Evolutionary conservation across 2,888 invertebrate genomes (phyloP).

Genomic region (Drymonia ruficornis): DNA sequence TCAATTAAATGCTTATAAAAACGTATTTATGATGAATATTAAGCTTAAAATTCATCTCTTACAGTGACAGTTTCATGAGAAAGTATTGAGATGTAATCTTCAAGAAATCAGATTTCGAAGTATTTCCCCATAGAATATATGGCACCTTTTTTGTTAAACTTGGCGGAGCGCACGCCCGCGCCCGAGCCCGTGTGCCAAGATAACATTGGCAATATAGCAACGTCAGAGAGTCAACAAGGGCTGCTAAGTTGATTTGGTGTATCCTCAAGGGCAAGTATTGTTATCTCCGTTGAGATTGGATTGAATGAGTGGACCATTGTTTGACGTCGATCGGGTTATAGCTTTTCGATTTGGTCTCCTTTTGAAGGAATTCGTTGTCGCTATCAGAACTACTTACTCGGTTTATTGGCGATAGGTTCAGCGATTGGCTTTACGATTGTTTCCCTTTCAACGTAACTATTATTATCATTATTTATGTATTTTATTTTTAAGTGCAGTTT

Average conservation of each 20-base stretch:
- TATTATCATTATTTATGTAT: not conserved
- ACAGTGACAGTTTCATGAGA: too few species aligned
- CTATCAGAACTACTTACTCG: not conserved
- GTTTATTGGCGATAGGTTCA: not conserved
- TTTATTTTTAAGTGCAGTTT: not conserved
- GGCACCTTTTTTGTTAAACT: not conserved
- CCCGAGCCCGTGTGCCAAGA: constrained; percentile 78
- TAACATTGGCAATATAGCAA: constrained; percentile 77
- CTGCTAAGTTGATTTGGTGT: constrained; percentile 79
- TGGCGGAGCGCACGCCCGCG: not conserved
- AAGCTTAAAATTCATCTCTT: too few species aligned
- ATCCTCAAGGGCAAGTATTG: constrained; percentile 78
- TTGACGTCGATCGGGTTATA: constrained; percentile 49
- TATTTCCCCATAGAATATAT: too few species aligned
- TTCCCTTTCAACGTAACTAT: not conserved
- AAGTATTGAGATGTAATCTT: too few species aligned
- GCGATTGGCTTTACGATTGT: not conserved
- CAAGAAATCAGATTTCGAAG: too few species aligned
- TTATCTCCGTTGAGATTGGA: constrained; percentile 80
- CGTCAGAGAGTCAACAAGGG: constrained; percentile 83
- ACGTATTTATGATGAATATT: too few species aligned
- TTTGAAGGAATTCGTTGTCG: constrained; percentile 10
- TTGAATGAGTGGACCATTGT: constrained; percentile 74
- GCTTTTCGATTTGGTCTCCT: constrained; percentile 30
- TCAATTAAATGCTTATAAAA: too few species aligned